phyloP scores from a whole-genome alignment of 1,140 invertebrate genomes.

The Plutomurus gul region DNA sequence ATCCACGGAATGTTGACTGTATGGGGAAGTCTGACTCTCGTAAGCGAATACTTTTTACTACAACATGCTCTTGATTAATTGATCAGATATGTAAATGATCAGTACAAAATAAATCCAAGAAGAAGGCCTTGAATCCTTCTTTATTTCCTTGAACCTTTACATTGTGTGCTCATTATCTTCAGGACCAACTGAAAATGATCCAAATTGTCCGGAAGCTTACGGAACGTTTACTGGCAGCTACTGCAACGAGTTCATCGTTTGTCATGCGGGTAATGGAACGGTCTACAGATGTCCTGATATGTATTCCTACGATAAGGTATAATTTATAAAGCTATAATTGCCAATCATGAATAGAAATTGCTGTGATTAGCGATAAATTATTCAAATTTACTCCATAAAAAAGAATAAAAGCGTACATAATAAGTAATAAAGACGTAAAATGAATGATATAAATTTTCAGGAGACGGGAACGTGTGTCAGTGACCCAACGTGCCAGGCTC shows the following conservation, averaged over 20 bases:
- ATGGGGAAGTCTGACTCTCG: constrained; percentile 34
- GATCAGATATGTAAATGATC: background rate
- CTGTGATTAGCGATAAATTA: background rate
- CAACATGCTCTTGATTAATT: too few relatives aligned
- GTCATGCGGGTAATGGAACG: constrained; percentile 45
- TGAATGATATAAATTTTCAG: background rate
- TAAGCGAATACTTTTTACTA: too few relatives aligned
- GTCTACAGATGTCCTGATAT: constrained; percentile 38
- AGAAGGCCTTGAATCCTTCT: background rate
- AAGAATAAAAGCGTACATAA: background rate
- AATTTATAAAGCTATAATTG: too few relatives aligned
- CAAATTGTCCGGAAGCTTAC: constrained; percentile 25
- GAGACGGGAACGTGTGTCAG: background rate
- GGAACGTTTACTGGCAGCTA: constrained; percentile 36
- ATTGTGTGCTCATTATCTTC: background rate
- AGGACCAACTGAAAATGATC: background rate
- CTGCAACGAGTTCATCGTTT: constrained; percentile 44
- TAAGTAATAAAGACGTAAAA: background rate
- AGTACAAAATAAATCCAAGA: too few relatives aligned
- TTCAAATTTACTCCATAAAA: background rate
- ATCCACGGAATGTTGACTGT: constrained; percentile 47
- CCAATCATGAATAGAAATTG: too few relatives aligned
- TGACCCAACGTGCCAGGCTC: background rate
- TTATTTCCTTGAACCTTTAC: background rate
- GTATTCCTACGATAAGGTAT: constrained; percentile 29